phyloP scores from a whole-genome alignment of 2,113 vertebrate genomes.

The Thermophis baileyi region DNA sequence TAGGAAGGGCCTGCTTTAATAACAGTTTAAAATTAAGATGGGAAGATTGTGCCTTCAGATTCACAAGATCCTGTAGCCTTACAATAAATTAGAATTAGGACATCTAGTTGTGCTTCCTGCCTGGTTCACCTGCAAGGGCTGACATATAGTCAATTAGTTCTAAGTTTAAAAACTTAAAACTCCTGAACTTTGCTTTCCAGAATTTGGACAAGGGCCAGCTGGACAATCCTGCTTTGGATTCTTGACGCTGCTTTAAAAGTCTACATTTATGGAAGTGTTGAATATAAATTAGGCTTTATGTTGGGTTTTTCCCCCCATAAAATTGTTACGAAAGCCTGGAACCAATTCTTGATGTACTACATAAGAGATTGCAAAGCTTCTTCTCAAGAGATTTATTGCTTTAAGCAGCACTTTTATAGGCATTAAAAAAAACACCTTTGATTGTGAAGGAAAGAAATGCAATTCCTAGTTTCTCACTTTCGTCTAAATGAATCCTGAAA shows the following conservation, averaged over 20 bases:
- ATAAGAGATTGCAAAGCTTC: not conserved
- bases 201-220: not conserved
- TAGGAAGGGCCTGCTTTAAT: not conserved
- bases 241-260: not conserved
- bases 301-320: not conserved
- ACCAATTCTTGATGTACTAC: not conserved
- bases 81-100: not conserved
- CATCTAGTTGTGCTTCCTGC: not conserved
- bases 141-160: not conserved
- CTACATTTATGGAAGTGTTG: not conserved
- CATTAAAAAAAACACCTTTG: conserved; percentile 22
- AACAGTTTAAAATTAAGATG: not conserved
- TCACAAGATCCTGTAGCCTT: not conserved
- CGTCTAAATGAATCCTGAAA: not conserved
- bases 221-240: not conserved
- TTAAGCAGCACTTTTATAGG: not conserved
- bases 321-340: not conserved
- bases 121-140: not conserved
- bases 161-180: not conserved
- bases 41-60: not conserved
- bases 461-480: not conserved
- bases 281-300: not conserved
- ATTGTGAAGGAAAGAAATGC: not conserved
- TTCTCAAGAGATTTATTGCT: not conserved
- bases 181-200: not conserved